A percentile compares a stretch with the other conserved stretches of the same genome.
Evolutionary conservation across 1,140 invertebrate genomes (phyloP).

Genomic region (Teleopsis dalmanni): DNA sequence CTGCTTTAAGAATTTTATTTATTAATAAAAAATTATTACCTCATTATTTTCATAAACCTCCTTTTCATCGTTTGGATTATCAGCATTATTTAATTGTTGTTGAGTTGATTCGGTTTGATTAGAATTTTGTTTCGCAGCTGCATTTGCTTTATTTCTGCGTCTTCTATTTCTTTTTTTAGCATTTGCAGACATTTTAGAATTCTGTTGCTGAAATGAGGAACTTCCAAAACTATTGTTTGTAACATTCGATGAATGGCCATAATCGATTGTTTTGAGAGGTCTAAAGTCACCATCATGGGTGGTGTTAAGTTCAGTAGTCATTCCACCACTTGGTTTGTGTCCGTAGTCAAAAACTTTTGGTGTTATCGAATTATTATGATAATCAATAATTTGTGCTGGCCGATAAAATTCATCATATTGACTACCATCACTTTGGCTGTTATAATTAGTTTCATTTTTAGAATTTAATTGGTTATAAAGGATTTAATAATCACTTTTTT

Average conservation of each 20-base stretch:
- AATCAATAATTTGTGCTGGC: conserved; percentile 39
- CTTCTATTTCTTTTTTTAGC: conserved; percentile 7
- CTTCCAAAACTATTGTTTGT: neutral
- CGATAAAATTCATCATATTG: conserved; percentile 23
- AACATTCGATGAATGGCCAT: conserved; percentile 49
- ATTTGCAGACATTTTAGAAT: neutral
- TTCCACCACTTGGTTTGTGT: conserved; percentile 45
- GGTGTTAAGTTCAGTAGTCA: neutral
- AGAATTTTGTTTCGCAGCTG: neutral
- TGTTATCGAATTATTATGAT: conserved; percentile 37
- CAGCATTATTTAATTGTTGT: conserved; percentile 5
- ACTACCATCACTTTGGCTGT: conserved; percentile 9
- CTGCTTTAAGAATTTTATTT: too few relatives aligned
- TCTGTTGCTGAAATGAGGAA: too few relatives aligned
- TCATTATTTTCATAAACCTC: conserved; percentile 31
- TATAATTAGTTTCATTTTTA: conserved; percentile 9
- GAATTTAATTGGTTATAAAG: too few relatives aligned
- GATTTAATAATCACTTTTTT: too few relatives aligned
- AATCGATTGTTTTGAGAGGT: conserved; percentile 54
- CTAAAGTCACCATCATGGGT: conserved; percentile 17
- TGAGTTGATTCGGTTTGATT: neutral
- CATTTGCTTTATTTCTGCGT: conserved; percentile 4
- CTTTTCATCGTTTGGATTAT: neutral
- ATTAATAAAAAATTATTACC: too few relatives aligned
- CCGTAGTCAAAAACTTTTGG: conserved; percentile 66